These are phyloP conservation scores for Tetramorium bicarinatum DNA, from an alignment of 2,888 invertebrate species.

Conservation along the genomic window DNA sequence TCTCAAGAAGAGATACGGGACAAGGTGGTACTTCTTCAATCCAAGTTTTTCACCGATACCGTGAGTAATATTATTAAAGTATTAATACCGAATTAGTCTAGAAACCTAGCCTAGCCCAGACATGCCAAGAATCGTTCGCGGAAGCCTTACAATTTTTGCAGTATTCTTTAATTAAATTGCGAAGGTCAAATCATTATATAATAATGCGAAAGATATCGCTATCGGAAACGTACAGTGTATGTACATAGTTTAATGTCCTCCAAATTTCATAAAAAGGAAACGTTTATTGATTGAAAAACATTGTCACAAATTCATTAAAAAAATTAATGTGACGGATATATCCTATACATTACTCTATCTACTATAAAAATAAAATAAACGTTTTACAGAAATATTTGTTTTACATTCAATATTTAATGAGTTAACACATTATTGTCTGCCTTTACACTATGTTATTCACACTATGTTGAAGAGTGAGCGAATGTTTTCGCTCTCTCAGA, in stretches of 20 bases:
- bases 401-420: not conserved
- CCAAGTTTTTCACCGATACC: not conserved
- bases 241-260: not conserved
- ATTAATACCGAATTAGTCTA: conserved; percentile 19
- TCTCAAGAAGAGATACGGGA: not conserved
- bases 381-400: not conserved
- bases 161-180: conserved; percentile 15
- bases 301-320: not conserved
- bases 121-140: conserved; percentile 19
- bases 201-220: not conserved
- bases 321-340: not conserved
- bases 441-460: not conserved
- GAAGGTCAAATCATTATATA: not conserved
- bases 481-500: not conserved
- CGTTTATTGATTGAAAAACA: not conserved
- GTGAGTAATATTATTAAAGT: conserved; percentile 19
- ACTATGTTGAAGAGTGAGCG: not conserved
- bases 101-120: not conserved
- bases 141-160: conserved; percentile 22
- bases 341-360: not conserved
- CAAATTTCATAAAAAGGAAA: not conserved
- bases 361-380: not conserved
- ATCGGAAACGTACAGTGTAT: not conserved
- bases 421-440: not conserved
- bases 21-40: not conserved